phyloP scores from a whole-genome alignment of 1,140 invertebrate genomes.

The Lepidurus arcticus region DNA sequence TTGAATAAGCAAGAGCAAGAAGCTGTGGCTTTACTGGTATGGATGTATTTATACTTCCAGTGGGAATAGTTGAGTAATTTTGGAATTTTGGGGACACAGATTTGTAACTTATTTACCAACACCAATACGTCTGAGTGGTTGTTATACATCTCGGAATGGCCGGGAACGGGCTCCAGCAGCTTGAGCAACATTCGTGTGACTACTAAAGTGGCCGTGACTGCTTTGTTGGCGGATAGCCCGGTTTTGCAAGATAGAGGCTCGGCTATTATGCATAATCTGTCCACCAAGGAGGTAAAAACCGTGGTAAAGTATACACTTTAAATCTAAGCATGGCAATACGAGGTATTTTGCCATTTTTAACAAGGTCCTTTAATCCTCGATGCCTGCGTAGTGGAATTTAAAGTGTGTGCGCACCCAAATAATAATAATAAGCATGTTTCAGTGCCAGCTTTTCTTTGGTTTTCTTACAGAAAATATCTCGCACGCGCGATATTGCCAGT shows the following conservation, averaged over 20 bases:
- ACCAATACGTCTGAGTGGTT: constrained; percentile 84
- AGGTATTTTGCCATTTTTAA: constrained; percentile 15
- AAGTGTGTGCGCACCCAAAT: neutral
- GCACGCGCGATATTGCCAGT: constrained; percentile 6
- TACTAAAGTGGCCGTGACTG: constrained; percentile 82
- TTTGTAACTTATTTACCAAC: constrained; percentile 86
- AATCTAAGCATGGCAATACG: constrained; percentile 26
- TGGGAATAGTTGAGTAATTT: constrained; percentile 31
- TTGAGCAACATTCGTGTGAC: constrained; percentile 85
- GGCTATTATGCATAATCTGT: constrained; percentile 83
- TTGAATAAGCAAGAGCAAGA: constrained; percentile 68
- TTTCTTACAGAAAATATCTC: constrained; percentile 20
- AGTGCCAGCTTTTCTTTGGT: constrained; percentile 14
- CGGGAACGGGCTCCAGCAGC: constrained; percentile 13
- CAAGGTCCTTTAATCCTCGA: neutral
- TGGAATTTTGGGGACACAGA: constrained; percentile 48
- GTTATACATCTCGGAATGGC: constrained; percentile 45
- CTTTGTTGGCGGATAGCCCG: constrained; percentile 65
- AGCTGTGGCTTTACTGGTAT: constrained; percentile 72
- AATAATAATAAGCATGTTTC: neutral
- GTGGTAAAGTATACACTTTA: constrained; percentile 72
- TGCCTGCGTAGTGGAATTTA: constrained; percentile 6
- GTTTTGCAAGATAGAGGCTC: constrained; percentile 69
- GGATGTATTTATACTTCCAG: constrained; percentile 41
- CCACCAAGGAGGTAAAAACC: constrained; percentile 90